Conservation (phyloP, 2,797 vertebrate species). For the Acrossocheilus wenchowensis region DNA sequence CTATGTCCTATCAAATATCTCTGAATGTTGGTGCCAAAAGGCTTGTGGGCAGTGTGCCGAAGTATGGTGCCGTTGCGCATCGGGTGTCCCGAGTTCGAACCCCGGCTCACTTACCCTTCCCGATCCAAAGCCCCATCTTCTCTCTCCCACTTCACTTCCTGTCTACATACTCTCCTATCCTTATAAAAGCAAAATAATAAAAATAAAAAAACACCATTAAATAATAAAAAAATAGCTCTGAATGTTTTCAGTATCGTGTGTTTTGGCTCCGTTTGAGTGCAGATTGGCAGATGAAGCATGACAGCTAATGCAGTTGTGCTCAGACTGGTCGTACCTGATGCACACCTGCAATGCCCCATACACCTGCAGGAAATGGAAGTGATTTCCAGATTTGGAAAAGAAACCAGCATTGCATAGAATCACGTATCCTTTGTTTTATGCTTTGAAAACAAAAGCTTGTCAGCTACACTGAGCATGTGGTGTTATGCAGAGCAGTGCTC, state of each 20-base stretch:
- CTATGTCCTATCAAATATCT: no score
- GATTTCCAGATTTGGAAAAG: neutral
- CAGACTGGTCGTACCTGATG: slow-evolving; percentile 26
- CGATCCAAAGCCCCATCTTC: neutral
- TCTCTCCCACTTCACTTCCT: neutral
- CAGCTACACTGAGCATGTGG: slow-evolving; percentile 38
- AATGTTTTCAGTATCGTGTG: neutral
- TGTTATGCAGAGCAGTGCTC: slow-evolving; percentile 57
- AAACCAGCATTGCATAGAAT: neutral
- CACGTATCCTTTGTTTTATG: neutral
- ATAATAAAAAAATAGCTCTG: neutral
- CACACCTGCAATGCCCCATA: neutral
- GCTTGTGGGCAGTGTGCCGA: no score
- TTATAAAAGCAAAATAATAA: no score
- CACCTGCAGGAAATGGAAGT: neutral
- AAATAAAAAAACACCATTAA: no score
- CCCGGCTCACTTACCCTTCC: neutral
- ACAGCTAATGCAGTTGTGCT: slow-evolving; percentile 50
- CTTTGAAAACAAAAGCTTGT: slow-evolving; percentile 5
- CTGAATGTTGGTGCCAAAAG: no score
- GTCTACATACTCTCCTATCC: neutral
- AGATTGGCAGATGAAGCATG: slow-evolving; percentile 18
- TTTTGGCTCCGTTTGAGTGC: no score
- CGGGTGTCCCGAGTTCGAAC: neutral
- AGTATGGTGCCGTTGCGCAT: no score